Base-by-base conservation (phyloP, 92 coral and sea anemone species). In the Parazoanthus swiftii region DNA sequence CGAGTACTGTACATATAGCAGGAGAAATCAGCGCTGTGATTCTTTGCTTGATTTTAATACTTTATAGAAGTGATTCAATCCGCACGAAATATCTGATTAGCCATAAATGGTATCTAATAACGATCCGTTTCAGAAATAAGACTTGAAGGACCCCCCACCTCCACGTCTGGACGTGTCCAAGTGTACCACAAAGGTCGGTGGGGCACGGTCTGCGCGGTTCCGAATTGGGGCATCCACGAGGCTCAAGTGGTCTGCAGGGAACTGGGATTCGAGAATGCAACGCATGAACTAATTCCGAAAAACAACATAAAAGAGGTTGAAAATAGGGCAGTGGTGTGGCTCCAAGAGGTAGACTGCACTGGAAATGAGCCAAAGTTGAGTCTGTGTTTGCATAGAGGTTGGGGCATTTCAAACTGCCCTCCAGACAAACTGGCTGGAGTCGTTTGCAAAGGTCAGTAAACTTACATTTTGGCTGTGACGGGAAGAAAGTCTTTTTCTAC, bases 331-430 rank as follows among this genome's bases (percentile, higher is more conserved):
- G 25, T 63, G 16, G 38, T 81, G 1, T 81, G 85, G 85, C 85
- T 81, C 39, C 85, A 81, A 36, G 85, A 81, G 35, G 46, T 81
- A 59, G 23, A 81, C 37, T 81, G 85, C 44, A 63, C 54, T 21
- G 85, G 85, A 21, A 7, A 38, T 58, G 85, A 81, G 18, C 85
- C 75, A 10, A 35, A 7, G 75, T 67, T 81, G 54, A 42, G n/a
- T n/a, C 1, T 67, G 74, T 81, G 85, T 65, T 38, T 81, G 33
- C 85, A 81, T 25, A 74, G 85, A 18, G 85, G 37, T 5, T 81
- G 85, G 85, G 85, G 85, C 2, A 63, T 81, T 7, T 63, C 85
- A 3, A 81, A 38, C 36, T 81, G 85, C 26, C 33, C 4, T 14
- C 74, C 15, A 10, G 18, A 63, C 35, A 21, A 16, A 3, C 5